These are phyloP conservation scores for Acanthaster planci DNA, from an alignment of 35 echinoderm and acorn worm genomes.

Conservation along the genomic window DNA sequence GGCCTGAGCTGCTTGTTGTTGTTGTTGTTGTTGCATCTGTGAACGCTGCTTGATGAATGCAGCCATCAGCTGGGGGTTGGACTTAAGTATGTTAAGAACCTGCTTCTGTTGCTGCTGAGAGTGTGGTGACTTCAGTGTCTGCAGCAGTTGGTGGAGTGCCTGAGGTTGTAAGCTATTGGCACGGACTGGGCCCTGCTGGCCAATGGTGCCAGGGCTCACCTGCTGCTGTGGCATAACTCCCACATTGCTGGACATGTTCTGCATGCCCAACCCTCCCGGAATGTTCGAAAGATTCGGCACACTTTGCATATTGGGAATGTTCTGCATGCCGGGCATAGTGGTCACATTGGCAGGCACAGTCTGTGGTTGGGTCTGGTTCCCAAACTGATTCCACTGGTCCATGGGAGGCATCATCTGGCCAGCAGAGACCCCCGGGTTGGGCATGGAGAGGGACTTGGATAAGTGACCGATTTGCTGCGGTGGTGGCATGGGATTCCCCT, in stretches of 20 bases:
- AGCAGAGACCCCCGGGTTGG: slow-evolving; percentile 29
- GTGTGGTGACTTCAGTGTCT: slow-evolving; percentile 74
- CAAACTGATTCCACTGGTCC: slow-evolving; percentile 67
- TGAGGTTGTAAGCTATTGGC: slow-evolving; percentile 49
- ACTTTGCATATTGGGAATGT: slow-evolving; percentile 39
- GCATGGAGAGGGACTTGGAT: slow-evolving; percentile 67
- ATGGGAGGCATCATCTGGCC: slow-evolving; percentile 46
- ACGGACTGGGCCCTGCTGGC: slow-evolving; percentile 64
- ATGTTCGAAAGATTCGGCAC: slow-evolving; percentile 41
- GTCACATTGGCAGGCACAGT: neutral
- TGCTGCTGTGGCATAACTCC: slow-evolving; percentile 40
- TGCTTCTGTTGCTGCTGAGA: slow-evolving; percentile 88
- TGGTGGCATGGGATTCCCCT: slow-evolving; percentile 40
- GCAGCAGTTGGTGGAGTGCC: slow-evolving; percentile 87
- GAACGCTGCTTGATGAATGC: slow-evolving; percentile 92
- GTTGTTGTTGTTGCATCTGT: slow-evolving; percentile 73
- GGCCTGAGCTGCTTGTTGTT: slow-evolving; percentile 51
- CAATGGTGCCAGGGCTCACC: slow-evolving; percentile 42
- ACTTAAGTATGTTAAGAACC: slow-evolving; percentile 82
- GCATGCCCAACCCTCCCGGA: slow-evolving; percentile 52
- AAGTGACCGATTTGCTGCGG: slow-evolving; percentile 60
- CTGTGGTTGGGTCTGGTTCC: slow-evolving; percentile 38
- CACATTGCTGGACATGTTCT: slow-evolving; percentile 12
- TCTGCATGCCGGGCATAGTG: slow-evolving; percentile 39
- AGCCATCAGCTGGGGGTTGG: slow-evolving; percentile 94